Conservation (phyloP, 2,797 vertebrate genomes). For the Malacoraja senta region DNA sequence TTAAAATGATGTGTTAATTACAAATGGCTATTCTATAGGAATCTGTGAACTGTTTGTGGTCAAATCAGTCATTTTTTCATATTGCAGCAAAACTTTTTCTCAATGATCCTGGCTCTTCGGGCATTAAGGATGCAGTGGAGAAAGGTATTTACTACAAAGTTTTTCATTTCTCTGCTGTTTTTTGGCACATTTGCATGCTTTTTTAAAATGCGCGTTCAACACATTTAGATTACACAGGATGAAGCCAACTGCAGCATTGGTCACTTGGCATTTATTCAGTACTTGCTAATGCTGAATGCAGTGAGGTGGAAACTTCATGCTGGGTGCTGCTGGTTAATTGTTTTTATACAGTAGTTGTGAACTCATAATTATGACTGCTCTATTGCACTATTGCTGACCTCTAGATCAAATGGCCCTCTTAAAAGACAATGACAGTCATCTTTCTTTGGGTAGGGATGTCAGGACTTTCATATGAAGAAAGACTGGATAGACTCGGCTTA, state of each 20-base stretch:
- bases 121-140: constrained; percentile 77
- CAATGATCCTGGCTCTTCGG: constrained; percentile 69
- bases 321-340: neutral
- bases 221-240: neutral
- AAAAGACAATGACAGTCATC: neutral
- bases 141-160: constrained; percentile 70
- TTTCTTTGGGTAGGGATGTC: too few relatives aligned
- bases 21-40: neutral
- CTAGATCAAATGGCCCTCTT: neutral
- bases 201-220: neutral
- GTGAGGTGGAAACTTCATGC: neutral
- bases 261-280: neutral
- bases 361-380: neutral
- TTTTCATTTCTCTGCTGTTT: neutral
- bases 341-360: neutral
- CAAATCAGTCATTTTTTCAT: constrained; percentile 44
- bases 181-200: neutral
- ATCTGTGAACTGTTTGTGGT: neutral
- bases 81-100: constrained; percentile 86
- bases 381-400: neutral
- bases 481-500: too few relatives aligned
- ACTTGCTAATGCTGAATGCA: neutral
- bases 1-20: neutral
- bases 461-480: too few relatives aligned
- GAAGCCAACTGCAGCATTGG: neutral